Base-by-base conservation (phyloP, 2,113 vertebrate species). In the Archilochus colubris region DNA sequence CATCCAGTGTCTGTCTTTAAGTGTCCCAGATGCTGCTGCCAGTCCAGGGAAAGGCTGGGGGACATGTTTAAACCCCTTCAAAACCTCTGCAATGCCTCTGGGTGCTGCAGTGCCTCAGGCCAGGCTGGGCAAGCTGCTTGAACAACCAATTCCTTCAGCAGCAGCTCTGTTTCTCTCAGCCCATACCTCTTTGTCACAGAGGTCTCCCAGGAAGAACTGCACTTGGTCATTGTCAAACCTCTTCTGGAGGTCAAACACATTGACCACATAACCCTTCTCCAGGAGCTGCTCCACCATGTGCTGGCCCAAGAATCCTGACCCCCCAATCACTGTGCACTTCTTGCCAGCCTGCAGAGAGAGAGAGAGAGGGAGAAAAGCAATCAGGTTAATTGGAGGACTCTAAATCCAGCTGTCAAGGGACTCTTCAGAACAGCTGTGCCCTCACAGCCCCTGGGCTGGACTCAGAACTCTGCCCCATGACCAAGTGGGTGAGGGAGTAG, bases 211-310 rank as follows among this genome's bases (percentile, higher is more conserved):
- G 93, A 99, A 98, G 97, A 99, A 99, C 63, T 92, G 97, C 79
- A 99, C 98, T 4, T 74, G 95, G 1, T 98, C 97, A 3, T 97
- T 97, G 46, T 99, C 97, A 53, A 98, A 98, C 7, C 97, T 97
- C 97, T 99, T 98, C 7, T 91, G 98, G 67, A 99, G 98, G 93
- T 99, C 99, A 9, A 99, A 99, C n/a, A 99, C 98, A 1, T 98
- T 98, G 19, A 99, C 99, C 0, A 64, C 10, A 46, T 99, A 99
- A 33, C 99, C 99, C 80, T 93, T 98, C 8, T 97, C 97, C 96
- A 99, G 66, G 70, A 99, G 96, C 91, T 97, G 98, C 96, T 99
- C 99, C 96, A 99, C 99, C 95, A 99, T 63, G 97, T 99, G 98
- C 95, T 98, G 98, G 13, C 99, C 99, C 69, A 99, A 96, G 97